Percentiles rank a stretch among this genome's conserved stretches.
Evolutionary conservation across 2,888 invertebrate species (phyloP).

Genomic region (Julus scandinavius): DNA sequence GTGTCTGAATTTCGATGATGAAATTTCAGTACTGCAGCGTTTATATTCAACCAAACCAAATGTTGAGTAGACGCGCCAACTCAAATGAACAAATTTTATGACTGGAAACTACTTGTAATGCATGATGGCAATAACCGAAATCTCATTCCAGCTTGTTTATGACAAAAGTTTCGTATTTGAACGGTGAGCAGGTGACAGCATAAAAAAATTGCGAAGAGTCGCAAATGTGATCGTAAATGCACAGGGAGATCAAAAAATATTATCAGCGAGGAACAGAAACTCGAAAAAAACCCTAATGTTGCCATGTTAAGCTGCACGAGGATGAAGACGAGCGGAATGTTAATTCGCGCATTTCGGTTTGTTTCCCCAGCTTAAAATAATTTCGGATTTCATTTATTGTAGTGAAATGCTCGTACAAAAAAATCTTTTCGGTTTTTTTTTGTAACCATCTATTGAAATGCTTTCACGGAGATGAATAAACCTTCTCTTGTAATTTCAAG

Average conservation of each 20-base stretch:
- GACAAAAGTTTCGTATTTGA: slow-evolving; percentile 38
- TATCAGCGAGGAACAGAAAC: not conserved
- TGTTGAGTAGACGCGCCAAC: not conserved
- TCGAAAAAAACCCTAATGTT: not conserved
- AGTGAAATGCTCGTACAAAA: not conserved
- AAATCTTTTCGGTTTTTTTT: not conserved
- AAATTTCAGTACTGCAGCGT: not conserved
- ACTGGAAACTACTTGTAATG: slow-evolving; percentile 36
- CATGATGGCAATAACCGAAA: slow-evolving; percentile 44
- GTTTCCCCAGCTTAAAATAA: slow-evolving; percentile 31
- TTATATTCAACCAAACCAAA: not conserved
- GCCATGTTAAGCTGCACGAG: not conserved
- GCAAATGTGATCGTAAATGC: slow-evolving; percentile 45
- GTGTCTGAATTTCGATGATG: not conserved
- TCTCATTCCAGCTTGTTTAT: slow-evolving; percentile 46
- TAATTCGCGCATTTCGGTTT: slow-evolving; percentile 31
- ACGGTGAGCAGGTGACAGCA: slow-evolving; percentile 17
- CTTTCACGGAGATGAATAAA: not conserved
- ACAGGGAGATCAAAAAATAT: not conserved
- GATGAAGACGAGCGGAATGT: slow-evolving; percentile 42
- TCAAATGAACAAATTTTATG: slow-evolving; percentile 45
- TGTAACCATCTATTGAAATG: not conserved
- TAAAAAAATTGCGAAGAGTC: slow-evolving; percentile 7
- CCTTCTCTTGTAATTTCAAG: slow-evolving; percentile 13
- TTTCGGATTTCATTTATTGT: slow-evolving; percentile 38